phyloP scores from a whole-genome alignment of 2,113 vertebrate genomes.

The Ciconia boyciana region DNA sequence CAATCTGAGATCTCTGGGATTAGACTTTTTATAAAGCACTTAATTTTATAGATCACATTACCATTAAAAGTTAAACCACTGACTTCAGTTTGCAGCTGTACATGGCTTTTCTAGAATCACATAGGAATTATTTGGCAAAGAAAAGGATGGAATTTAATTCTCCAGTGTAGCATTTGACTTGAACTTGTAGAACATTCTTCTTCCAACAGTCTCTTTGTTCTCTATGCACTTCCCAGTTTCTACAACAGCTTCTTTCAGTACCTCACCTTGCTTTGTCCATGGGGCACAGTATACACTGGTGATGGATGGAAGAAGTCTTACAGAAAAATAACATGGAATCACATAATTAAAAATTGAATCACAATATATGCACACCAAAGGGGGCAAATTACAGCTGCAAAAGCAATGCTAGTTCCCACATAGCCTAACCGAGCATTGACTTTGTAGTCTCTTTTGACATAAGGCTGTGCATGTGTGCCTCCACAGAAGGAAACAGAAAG shows the following conservation, averaged over 20 bases:
- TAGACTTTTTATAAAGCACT: constrained; percentile 1
- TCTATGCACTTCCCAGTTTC: neutral
- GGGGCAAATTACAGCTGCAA: neutral
- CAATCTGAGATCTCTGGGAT: neutral
- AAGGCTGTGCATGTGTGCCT: neutral
- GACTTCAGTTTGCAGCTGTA: constrained; percentile 21
- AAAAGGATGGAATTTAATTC: neutral
- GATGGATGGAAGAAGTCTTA: neutral
- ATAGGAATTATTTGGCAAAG: neutral
- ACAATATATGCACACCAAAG: neutral
- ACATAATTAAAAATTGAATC: neutral
- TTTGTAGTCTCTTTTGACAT: neutral
- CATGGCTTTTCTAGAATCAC: neutral
- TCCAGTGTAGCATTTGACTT: neutral
- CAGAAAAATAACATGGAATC: neutral
- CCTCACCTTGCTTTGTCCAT: neutral
- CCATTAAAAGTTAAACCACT: constrained; percentile 10
- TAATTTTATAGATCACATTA: neutral
- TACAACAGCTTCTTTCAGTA: neutral
- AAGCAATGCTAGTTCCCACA: neutral
- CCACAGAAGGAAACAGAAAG: neutral
- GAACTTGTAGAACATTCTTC: neutral
- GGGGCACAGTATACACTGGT: neutral
- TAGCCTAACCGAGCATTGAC: neutral
- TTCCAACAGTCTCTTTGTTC: neutral